Evolutionary conservation across 2,797 vertebrate genomes (phyloP).

Genomic region (Lerista edwardsae): DNA sequence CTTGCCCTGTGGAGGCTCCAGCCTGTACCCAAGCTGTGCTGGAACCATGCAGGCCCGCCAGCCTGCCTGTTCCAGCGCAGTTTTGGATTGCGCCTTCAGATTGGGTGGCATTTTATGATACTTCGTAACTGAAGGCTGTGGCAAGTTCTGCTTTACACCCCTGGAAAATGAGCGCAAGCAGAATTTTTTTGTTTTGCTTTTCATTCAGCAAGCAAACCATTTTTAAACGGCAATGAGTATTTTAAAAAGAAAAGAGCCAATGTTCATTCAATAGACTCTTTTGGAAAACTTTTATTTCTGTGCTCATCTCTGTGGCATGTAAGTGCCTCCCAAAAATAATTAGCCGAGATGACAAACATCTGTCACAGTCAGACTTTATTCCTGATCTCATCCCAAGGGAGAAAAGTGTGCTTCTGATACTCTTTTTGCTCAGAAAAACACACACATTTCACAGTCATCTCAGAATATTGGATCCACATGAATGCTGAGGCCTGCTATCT

Average conservation of each 20-base stretch:
- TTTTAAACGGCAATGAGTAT: not conserved
- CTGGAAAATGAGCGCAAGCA: not conserved
- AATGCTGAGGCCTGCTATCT: not conserved
- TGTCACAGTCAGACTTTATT: constrained; percentile 9
- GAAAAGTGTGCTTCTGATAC: not conserved
- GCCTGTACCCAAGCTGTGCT: no score
- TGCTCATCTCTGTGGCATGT: constrained; percentile 7
- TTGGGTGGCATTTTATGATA: not conserved
- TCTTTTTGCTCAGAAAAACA: not conserved
- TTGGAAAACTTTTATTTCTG: constrained; percentile 2
- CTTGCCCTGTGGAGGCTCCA: no score
- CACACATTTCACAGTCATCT: not conserved
- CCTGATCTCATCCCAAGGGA: not conserved
- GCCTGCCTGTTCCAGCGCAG: no score
- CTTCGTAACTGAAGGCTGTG: not conserved
- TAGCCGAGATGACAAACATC: constrained; percentile 17
- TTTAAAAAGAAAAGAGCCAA: not conserved
- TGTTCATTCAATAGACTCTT: not conserved
- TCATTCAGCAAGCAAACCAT: not conserved
- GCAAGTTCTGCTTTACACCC: not conserved
- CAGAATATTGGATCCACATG: not conserved
- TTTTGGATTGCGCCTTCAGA: no score
- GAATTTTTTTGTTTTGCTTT: not conserved
- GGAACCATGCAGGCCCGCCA: no score
- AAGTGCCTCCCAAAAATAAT: constrained; percentile 1